Conservation (phyloP, 1,140 invertebrate genomes). For the Drosophila sproati region DNA sequence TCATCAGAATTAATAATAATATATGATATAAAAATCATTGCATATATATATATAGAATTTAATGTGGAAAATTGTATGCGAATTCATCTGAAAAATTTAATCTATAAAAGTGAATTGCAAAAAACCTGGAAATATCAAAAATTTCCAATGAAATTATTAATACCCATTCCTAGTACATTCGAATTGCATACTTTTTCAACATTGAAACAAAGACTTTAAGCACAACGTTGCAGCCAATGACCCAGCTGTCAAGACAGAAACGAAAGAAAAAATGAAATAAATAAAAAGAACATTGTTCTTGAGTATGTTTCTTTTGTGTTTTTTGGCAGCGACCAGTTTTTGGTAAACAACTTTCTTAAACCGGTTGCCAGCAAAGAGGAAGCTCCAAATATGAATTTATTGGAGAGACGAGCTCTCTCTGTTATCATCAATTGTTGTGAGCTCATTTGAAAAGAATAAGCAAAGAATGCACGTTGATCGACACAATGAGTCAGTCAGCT, state of each 20-base stretch:
- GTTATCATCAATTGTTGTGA: slow-evolving; percentile 4
- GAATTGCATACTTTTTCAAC: no score
- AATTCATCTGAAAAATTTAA: no score
- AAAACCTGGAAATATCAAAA: no score
- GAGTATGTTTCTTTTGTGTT: slow-evolving; percentile 41
- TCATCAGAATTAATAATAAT: no score
- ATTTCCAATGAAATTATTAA: no score
- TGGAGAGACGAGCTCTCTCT: background rate
- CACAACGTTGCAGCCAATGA: background rate
- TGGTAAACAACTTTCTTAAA: slow-evolving; percentile 68
- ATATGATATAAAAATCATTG: no score
- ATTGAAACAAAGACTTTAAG: no score
- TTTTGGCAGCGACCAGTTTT: slow-evolving; percentile 36
- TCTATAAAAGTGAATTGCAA: no score
- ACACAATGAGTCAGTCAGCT: slow-evolving; percentile 31
- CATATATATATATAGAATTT: no score
- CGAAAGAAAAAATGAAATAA: background rate
- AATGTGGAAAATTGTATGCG: no score
- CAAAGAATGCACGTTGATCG: slow-evolving; percentile 4
- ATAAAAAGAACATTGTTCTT: slow-evolving; percentile 11
- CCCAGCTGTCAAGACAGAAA: slow-evolving; percentile 4
- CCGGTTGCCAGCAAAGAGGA: slow-evolving; percentile 48
- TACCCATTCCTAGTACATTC: no score
- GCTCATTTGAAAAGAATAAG: slow-evolving; percentile 1
- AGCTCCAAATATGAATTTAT: slow-evolving; percentile 9